Evolutionary conservation across 1,140 invertebrate genomes (phyloP), one percentile per base, ranked within the genome.

Genomic region (Rhyzopertha dominica): DNA sequence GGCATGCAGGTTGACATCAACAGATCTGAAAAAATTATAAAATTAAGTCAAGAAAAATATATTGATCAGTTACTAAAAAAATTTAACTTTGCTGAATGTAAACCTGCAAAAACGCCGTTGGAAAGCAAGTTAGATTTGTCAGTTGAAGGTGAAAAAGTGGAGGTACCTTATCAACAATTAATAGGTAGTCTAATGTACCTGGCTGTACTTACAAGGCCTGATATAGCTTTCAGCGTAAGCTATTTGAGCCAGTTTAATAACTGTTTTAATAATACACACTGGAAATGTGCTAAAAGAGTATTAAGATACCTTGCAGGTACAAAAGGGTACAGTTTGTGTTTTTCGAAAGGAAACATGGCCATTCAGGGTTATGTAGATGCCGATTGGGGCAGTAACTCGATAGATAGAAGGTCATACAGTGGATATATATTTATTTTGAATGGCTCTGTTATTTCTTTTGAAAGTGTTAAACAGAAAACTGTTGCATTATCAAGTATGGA

Each of bases 241-340:
- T 39, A 54, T 16, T 34, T 64, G n/a, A 60, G 56, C 28, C 56
- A 60, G 37, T 65, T 57, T 43, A 57, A 52, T 12, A 52, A 48
- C 10, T 23, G 16, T 16, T 58, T 24, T 36, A 25, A 34, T 26
- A 20, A 26, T 30, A 29, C 28, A 18, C 65, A 71, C 49, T 65
- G 57, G 55, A 37, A 35, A 17, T 51, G 51, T 26, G 61, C 54
- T 0, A 65, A 69, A 47, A 31, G 61, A 26, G 37, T 72, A 1
- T 47, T 69, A 12, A 45, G 55, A 23, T 69, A 71, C 37, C 45
- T 72, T 3, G 56, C 58, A 37, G 56, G 56, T 20, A 70, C 68
- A 5, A 36, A 28, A 5, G 18, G 60, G 46, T 54, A 32, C 30
- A 12, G 49, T 31, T 31, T 62, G 35, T 35, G 39, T 49, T 55